A percentile compares a stretch with the other conserved stretches of the same genome.
Evolutionary conservation across 2,113 vertebrate genomes (phyloP).

Genomic region (Bubalus kerabau): DNA sequence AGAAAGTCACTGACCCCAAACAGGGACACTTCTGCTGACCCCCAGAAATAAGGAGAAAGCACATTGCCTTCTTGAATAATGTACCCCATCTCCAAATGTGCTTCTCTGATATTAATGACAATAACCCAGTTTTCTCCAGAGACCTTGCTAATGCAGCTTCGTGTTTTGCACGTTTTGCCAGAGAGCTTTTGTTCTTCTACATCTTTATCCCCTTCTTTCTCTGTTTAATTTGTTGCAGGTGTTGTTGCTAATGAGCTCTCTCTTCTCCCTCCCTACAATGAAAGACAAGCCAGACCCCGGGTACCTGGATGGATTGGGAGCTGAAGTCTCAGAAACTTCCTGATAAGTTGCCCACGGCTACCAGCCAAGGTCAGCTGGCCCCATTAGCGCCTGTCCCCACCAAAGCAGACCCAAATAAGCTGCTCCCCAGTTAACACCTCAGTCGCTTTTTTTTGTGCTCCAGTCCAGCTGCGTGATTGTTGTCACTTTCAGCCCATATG

Average conservation of each 20-base stretch:
- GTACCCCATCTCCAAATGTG: not conserved
- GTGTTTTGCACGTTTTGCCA: slow-evolving; percentile 52
- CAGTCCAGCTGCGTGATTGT: not conserved
- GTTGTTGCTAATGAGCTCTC: slow-evolving; percentile 63
- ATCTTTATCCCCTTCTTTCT: slow-evolving; percentile 8
- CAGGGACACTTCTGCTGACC: not conserved
- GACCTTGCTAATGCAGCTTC: slow-evolving; percentile 59
- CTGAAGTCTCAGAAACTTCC: slow-evolving; percentile 58
- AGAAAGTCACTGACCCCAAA: not conserved
- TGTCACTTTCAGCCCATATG: slow-evolving; percentile 1
- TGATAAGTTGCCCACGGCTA: slow-evolving; percentile 26
- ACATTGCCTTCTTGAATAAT: not conserved
- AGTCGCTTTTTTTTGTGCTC: not conserved
- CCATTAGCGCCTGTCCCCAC: not conserved
- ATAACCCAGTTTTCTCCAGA: slow-evolving; percentile 12
- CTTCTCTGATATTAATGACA: slow-evolving; percentile 36
- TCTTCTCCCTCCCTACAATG: slow-evolving; percentile 53
- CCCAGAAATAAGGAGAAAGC: not conserved
- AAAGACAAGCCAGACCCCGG: slow-evolving; percentile 43
- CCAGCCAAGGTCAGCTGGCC: slow-evolving; percentile 48
- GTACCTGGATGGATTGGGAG: slow-evolving; percentile 55
- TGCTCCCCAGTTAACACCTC: not conserved
- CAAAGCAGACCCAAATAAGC: not conserved
- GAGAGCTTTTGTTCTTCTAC: slow-evolving; percentile 51
- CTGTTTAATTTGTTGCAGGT: slow-evolving; percentile 77